Conservation (phyloP, 2,888 invertebrate species). For the Trichacis sp. region DNA sequence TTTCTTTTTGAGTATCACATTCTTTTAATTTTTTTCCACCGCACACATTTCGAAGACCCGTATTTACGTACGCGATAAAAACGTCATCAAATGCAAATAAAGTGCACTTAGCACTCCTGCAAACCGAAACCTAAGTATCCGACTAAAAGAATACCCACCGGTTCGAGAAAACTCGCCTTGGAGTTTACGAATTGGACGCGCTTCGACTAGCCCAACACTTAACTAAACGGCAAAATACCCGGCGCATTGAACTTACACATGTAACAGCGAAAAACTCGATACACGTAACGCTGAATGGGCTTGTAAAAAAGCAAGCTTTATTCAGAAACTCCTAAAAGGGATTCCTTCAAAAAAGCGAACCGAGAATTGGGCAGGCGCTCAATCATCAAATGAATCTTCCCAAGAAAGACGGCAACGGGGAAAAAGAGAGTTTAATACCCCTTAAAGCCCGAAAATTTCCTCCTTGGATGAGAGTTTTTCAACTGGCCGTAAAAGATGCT, state of each 20-base stretch:
- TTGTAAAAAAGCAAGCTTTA: background rate
- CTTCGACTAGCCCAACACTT: background rate
- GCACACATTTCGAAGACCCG: background rate
- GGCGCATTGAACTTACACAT: background rate
- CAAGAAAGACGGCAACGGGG: background rate
- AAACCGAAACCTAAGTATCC: background rate
- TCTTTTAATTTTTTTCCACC: too few species aligned
- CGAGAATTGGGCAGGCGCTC: background rate
- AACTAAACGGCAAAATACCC: background rate
- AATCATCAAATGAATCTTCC: background rate
- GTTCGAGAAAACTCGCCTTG: background rate
- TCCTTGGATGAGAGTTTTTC: conserved; percentile 32
- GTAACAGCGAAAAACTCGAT: background rate
- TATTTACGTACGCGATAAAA: background rate
- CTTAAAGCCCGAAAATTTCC: background rate
- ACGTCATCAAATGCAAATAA: background rate
- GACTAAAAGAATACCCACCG: background rate
- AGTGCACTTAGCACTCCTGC: background rate
- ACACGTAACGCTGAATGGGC: too few species aligned
- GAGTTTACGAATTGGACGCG: background rate
- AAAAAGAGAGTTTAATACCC: background rate
- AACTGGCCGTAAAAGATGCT: conserved; percentile 22
- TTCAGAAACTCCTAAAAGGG: background rate
- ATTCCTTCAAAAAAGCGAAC: background rate
- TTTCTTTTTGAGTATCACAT: too few species aligned